phyloP scores from a whole-genome alignment of 2,888 invertebrate species.

The Scotopteryx bipunctaria region DNA sequence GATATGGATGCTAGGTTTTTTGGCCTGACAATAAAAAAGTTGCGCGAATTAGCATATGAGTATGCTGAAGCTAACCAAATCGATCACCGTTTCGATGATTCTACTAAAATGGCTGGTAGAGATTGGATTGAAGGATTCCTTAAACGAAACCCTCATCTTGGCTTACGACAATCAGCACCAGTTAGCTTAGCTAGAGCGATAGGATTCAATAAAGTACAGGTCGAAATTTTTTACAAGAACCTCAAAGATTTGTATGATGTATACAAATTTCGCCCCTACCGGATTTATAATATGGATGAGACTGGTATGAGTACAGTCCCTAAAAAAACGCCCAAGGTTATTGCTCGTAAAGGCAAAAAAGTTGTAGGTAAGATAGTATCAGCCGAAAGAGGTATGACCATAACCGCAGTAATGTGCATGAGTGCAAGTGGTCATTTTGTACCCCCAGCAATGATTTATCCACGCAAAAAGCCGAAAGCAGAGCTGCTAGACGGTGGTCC shows the following conservation, averaged over 20 bases:
- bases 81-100: slow-evolving; percentile 30
- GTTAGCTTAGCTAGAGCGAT: slow-evolving; percentile 39
- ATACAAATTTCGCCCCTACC: slow-evolving; percentile 35
- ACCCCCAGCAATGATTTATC: slow-evolving; percentile 46
- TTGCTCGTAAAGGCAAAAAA: slow-evolving; percentile 41
- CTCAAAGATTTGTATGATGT: slow-evolving; percentile 26
- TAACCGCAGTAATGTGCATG: slow-evolving; percentile 41
- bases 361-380: slow-evolving; percentile 36
- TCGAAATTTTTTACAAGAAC: slow-evolving; percentile 32
- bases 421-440: slow-evolving; percentile 43
- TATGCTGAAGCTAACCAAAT: slow-evolving; percentile 16
- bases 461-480: slow-evolving; percentile 31
- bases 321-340: slow-evolving; percentile 41
- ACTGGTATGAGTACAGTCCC: slow-evolving; percentile 38
- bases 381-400: slow-evolving; percentile 37
- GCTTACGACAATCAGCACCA: slow-evolving; percentile 23
- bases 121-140: slow-evolving; percentile 35
- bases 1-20: not conserved
- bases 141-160: slow-evolving; percentile 29
- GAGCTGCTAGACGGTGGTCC: slow-evolving; percentile 42
- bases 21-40: not conserved
- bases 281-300: slow-evolving; percentile 33
- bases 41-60: slow-evolving; percentile 17
- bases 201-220: slow-evolving; percentile 44
- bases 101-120: slow-evolving; percentile 29